These are phyloP conservation scores for Eustalomyia histrio DNA, from an alignment of 2,888 invertebrate species.

Conservation along the genomic window DNA sequence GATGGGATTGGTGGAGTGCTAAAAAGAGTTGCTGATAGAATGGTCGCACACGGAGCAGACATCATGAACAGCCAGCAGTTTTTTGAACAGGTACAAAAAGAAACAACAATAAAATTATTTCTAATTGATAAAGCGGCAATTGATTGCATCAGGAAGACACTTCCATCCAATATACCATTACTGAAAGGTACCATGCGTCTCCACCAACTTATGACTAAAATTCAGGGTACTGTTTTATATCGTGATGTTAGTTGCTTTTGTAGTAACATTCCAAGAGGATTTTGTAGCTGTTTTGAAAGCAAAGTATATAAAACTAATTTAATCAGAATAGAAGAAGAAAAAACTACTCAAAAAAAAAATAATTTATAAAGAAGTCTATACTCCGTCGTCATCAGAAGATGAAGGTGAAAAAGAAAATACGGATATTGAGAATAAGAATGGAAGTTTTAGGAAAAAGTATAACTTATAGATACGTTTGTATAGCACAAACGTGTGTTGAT, in stretches of 20 bases:
- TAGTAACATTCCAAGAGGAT: constrained; percentile 45
- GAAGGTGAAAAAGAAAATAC: constrained; percentile 34
- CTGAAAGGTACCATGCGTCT: constrained; percentile 47
- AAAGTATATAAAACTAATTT: constrained; percentile 47
- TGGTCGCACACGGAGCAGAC: constrained; percentile 37
- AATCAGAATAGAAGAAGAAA: constrained; percentile 41
- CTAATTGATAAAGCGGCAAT: constrained; percentile 46
- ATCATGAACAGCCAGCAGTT: constrained; percentile 46
- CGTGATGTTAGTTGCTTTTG: constrained; percentile 49
- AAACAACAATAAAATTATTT: constrained; percentile 48
- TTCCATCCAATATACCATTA: constrained; percentile 47
- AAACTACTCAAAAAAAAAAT: constrained; percentile 40
- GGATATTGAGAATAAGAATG: constrained; percentile 39
- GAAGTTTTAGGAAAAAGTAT: constrained; percentile 40
- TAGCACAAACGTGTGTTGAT: constrained; percentile 41
- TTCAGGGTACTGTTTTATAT: constrained; percentile 46
- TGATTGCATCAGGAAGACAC: constrained; percentile 46
- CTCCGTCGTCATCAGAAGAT: constrained; percentile 38
- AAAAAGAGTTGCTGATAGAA: constrained; percentile 43
- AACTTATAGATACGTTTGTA: constrained; percentile 41
- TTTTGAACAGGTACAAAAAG: constrained; percentile 44
- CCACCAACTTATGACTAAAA: constrained; percentile 49
- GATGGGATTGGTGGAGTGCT: constrained; percentile 35
- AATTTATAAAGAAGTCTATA: constrained; percentile 45
- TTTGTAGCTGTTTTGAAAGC: constrained; percentile 47